Percentiles rank a stretch among this genome's conserved stretches.
Conservation (phyloP, 2,113 vertebrate genomes). For the Bufo bufo region DNA sequence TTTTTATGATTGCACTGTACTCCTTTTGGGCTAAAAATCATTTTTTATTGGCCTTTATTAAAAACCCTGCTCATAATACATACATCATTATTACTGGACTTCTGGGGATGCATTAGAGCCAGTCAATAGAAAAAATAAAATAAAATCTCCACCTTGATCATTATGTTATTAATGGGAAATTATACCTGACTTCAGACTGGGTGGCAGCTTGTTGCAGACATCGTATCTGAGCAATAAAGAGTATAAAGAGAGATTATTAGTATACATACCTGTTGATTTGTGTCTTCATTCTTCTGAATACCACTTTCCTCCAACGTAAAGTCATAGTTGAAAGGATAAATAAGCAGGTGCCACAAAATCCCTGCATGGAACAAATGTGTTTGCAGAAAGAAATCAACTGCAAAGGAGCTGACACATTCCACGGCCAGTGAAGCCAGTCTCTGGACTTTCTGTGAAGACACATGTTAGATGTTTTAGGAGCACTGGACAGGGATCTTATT, state of each 20-base stretch:
- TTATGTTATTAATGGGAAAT: too few relatives aligned
- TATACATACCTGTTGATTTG: slow-evolving; percentile 87
- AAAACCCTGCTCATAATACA: too few relatives aligned
- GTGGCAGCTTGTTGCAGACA: too few relatives aligned
- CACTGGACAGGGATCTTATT: too few relatives aligned
- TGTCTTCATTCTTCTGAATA: slow-evolving; percentile 92
- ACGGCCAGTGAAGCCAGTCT: slow-evolving; percentile 87
- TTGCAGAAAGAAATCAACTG: slow-evolving; percentile 95
- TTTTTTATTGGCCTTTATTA: too few relatives aligned
- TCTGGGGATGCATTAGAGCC: too few relatives aligned
- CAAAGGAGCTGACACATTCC: slow-evolving; percentile 93
- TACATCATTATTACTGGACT: too few relatives aligned
- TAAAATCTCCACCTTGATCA: too few relatives aligned
- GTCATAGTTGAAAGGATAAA: slow-evolving; percentile 94
- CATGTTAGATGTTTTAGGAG: neutral
- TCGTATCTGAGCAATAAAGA: neutral
- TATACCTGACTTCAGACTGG: neutral
- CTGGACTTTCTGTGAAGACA: slow-evolving; percentile 79
- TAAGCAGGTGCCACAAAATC: slow-evolving; percentile 92
- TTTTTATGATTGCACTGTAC: too few relatives aligned
- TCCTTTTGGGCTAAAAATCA: too few relatives aligned
- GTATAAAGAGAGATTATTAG: neutral
- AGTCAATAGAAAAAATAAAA: too few relatives aligned
- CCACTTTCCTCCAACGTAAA: slow-evolving; percentile 97
- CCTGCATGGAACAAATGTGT: slow-evolving; percentile 95